These are phyloP conservation scores for Cantharis rufa DNA, from an alignment of 2,888 invertebrate species.

Conservation along the genomic window DNA sequence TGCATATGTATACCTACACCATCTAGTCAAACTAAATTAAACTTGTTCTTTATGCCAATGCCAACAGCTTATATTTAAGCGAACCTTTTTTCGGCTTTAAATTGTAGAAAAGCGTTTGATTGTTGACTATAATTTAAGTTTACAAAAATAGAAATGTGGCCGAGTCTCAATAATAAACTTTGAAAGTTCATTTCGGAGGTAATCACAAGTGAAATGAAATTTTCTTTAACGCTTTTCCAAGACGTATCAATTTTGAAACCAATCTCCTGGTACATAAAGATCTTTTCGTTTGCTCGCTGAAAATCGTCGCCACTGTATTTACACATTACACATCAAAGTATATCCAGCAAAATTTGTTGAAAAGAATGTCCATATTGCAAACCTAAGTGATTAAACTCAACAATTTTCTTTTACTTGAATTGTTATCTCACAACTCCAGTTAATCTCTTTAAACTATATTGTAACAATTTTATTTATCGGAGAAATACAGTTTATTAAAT, in stretches of 20 bases:
- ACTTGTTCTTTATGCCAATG: slow-evolving; percentile 18
- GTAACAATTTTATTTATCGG: background rate
- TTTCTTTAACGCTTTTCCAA: slow-evolving; percentile 25
- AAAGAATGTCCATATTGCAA: background rate
- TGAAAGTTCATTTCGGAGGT: slow-evolving; percentile 25
- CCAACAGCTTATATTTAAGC: background rate
- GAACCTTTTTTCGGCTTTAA: background rate
- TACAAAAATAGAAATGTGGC: background rate
- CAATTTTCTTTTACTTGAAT: background rate
- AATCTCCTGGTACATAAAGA: slow-evolving; percentile 25
- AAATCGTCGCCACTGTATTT: slow-evolving; percentile 21
- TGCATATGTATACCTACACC: slow-evolving; percentile 29
- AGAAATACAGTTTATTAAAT: background rate
- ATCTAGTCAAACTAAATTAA: slow-evolving; percentile 11
- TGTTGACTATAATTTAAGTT: background rate
- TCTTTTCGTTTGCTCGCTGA: slow-evolving; percentile 19
- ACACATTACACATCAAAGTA: slow-evolving; percentile 11
- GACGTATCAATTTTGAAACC: slow-evolving; percentile 27
- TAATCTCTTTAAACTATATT: background rate
- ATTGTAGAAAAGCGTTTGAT: background rate
- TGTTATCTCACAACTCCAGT: background rate
- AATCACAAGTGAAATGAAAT: slow-evolving; percentile 30
- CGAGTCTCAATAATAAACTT: slow-evolving; percentile 27
- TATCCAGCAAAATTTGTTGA: background rate
- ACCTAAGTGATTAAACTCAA: background rate